Conservation (phyloP, 2,797 vertebrate genomes). For the Rhinophrynus dorsalis region DNA sequence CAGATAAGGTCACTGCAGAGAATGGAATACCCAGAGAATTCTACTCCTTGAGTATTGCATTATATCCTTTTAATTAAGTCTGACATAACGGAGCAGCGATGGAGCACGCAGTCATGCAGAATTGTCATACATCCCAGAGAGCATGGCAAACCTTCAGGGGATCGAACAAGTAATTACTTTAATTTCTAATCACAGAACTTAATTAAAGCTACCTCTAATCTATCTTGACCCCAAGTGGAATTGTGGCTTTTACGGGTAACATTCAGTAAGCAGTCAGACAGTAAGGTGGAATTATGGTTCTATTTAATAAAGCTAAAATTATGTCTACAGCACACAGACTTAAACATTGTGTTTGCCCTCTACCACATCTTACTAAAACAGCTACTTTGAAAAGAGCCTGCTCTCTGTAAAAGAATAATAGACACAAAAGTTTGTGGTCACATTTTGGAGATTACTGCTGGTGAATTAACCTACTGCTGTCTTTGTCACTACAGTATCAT, state of each 20-base stretch:
- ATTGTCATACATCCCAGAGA: conserved; percentile 33
- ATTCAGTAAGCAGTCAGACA: background rate
- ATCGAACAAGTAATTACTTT: conserved; percentile 39
- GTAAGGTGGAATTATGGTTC: background rate
- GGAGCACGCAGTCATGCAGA: conserved; percentile 32
- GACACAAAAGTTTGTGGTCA: no score
- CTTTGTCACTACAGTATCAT: no score
- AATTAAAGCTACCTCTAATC: conserved; percentile 40
- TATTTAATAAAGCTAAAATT: background rate
- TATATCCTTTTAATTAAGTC: conserved; percentile 38
- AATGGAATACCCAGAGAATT: conserved; percentile 23
- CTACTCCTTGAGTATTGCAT: conserved; percentile 13
- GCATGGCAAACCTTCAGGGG: conserved; percentile 30
- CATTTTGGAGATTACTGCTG: no score
- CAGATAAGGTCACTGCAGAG: conserved; percentile 28
- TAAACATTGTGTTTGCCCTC: background rate
- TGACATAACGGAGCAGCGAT: conserved; percentile 22
- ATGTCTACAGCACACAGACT: background rate
- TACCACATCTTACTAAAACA: background rate
- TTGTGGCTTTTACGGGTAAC: conserved; percentile 11
- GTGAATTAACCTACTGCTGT: no score
- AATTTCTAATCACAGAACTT: conserved; percentile 34
- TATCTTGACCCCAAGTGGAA: conserved; percentile 28
- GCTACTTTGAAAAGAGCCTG: no score
- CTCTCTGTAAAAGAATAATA: no score